Percentiles rank a stretch among this genome's conserved stretches.
These are phyloP conservation scores for Campodea augens DNA, from an alignment of 1,140 invertebrate genomes.

Conservation along the genomic window DNA sequence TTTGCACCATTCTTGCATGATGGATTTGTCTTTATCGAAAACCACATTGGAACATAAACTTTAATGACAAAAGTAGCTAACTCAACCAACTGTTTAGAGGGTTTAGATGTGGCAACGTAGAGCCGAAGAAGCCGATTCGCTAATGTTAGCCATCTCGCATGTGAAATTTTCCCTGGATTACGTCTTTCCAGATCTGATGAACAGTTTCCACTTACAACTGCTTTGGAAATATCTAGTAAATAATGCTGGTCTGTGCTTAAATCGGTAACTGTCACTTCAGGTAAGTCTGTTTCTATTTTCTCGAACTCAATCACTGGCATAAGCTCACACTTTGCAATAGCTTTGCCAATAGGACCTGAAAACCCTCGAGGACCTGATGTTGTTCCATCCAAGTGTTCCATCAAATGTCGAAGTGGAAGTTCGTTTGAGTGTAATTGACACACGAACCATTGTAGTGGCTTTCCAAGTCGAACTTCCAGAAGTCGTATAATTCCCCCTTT, in stretches of 20 bases:
- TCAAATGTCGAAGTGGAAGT: slow-evolving; percentile 1
- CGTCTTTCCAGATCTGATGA: not conserved
- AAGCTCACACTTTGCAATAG: not conserved
- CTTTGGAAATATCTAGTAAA: not conserved
- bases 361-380: not conserved
- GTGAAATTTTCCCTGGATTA: not conserved
- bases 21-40: too few relatives aligned
- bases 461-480: not conserved
- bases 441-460: too few relatives aligned
- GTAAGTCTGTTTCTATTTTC: not conserved
- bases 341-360: not conserved
- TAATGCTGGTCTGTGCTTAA: not conserved
- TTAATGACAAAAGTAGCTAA: too few relatives aligned
- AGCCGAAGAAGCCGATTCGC: not conserved
- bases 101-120: not conserved
- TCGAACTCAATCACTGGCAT: not conserved
- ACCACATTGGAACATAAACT: too few relatives aligned
- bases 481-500: not conserved
- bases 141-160: not conserved
- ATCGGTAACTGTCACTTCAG: not conserved
- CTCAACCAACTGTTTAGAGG: not conserved
- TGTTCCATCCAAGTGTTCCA: not conserved
- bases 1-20: too few relatives aligned
- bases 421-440: not conserved
- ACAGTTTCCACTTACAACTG: not conserved